phyloP scores from a whole-genome alignment of 1,140 invertebrate species.

The Drosophila navojoa region DNA sequence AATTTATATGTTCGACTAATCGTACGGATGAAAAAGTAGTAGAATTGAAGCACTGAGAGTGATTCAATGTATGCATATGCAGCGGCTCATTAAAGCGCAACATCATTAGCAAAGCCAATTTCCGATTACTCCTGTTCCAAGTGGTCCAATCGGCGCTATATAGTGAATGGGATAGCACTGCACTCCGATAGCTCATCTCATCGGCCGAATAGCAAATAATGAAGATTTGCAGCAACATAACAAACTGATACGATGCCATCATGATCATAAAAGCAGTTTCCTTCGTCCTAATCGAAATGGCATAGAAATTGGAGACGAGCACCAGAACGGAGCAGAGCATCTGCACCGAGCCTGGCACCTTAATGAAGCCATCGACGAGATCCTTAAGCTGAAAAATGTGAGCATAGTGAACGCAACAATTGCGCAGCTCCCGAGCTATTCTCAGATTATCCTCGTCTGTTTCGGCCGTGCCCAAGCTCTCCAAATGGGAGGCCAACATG shows the following conservation, averaged over 20 bases:
- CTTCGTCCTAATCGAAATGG: slow-evolving; percentile 52
- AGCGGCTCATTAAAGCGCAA: slow-evolving; percentile 56
- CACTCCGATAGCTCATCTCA: slow-evolving; percentile 65
- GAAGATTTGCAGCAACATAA: slow-evolving; percentile 76
- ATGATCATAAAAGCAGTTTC: slow-evolving; percentile 51
- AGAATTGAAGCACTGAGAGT: slow-evolving; percentile 57
- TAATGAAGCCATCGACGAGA: slow-evolving; percentile 58
- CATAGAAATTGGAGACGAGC: slow-evolving; percentile 71
- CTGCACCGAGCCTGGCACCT: slow-evolving; percentile 61
- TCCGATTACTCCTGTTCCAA: slow-evolving; percentile 62
- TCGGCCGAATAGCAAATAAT: slow-evolving; percentile 74
- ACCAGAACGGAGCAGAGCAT: slow-evolving; percentile 70
- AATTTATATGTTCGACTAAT: neutral
- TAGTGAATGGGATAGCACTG: slow-evolving; percentile 47
- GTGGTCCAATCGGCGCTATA: slow-evolving; percentile 67
- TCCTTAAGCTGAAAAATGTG: slow-evolving; percentile 53
- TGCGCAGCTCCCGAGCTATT: slow-evolving; percentile 45
- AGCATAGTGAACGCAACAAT: slow-evolving; percentile 53
- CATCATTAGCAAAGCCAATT: slow-evolving; percentile 60
- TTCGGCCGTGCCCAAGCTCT: slow-evolving; percentile 40
- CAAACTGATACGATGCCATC: slow-evolving; percentile 60
- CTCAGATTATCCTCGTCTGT: slow-evolving; percentile 10
- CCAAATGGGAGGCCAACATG: slow-evolving; percentile 54
- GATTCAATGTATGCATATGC: slow-evolving; percentile 53
- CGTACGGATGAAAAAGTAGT: slow-evolving; percentile 73